These are phyloP conservation scores for Bibio marci DNA, from an alignment of 2,888 invertebrate species.

Conservation along the genomic window DNA sequence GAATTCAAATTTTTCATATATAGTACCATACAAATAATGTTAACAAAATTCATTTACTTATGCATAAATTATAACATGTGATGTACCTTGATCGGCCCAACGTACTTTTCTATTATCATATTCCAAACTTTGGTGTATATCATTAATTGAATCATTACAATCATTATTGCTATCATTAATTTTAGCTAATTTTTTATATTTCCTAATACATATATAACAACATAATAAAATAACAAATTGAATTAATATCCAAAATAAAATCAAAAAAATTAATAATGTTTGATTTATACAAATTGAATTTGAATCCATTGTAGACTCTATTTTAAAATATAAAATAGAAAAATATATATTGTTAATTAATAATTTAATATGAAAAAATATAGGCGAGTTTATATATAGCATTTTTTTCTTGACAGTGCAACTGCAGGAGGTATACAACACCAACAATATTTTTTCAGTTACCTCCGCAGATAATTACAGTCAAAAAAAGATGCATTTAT, in stretches of 20 bases:
- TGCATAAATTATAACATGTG: not conserved
- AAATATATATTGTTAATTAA: not conserved
- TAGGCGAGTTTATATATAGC: too few relatives aligned
- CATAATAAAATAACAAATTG: conserved; percentile 37
- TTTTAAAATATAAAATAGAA: not conserved
- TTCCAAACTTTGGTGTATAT: conserved; percentile 42
- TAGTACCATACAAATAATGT: too few relatives aligned
- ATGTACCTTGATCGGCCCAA: conserved; percentile 42
- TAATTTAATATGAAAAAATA: not conserved
- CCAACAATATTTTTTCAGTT: too few relatives aligned
- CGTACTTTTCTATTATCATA: conserved; percentile 48
- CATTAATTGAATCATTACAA: conserved; percentile 24
- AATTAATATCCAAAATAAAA: conserved; percentile 40
- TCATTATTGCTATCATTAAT: conserved; percentile 31
- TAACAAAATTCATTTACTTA: too few relatives aligned
- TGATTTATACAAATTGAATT: conserved; percentile 43
- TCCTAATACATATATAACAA: conserved; percentile 35
- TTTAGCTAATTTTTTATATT: conserved; percentile 34
- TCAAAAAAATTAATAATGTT: conserved; percentile 43
- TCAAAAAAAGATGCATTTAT: too few relatives aligned
- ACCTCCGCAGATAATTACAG: not conserved
- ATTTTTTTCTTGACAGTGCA: too few relatives aligned
- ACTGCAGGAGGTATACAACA: too few relatives aligned
- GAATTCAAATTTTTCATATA: too few relatives aligned
- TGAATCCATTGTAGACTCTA: conserved; percentile 6